phyloP scores from a whole-genome alignment of 2,888 invertebrate genomes.

The Molorchus minor region DNA sequence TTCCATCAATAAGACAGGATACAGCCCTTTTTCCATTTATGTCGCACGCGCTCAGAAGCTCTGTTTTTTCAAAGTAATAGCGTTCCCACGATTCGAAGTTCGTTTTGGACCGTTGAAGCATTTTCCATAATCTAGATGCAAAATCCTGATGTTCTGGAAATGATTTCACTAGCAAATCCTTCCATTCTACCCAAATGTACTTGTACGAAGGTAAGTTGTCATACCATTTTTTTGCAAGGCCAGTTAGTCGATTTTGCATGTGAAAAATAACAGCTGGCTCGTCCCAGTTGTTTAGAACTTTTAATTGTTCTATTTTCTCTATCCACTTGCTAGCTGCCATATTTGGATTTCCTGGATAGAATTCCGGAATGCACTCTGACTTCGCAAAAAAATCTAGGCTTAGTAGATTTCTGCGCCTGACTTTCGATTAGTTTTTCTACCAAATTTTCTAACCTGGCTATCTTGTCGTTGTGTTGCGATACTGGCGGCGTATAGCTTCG shows the following conservation, averaged over 20 bases:
- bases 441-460: too few relatives aligned
- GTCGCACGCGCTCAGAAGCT: too few relatives aligned
- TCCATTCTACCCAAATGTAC: conserved; percentile 35
- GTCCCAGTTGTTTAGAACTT: conserved; percentile 29
- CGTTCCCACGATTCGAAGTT: conserved; percentile 19
- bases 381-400: too few relatives aligned
- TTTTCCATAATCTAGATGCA: conserved; percentile 18
- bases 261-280: conserved; percentile 25
- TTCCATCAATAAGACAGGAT: too few relatives aligned
- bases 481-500: too few relatives aligned
- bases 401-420: too few relatives aligned
- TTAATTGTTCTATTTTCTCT: conserved; percentile 30
- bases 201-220: conserved; percentile 35
- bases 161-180: conserved; percentile 13
- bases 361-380: conserved; percentile 17
- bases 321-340: conserved; percentile 19
- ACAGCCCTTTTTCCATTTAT: too few relatives aligned
- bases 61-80: conserved; percentile 26
- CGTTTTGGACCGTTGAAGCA: conserved; percentile 21
- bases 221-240: conserved; percentile 38
- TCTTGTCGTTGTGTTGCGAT: too few relatives aligned
- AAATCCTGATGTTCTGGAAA: conserved; percentile 29
- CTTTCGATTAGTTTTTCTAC: too few relatives aligned
- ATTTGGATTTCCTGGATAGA: conserved; percentile 27
- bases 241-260: conserved; percentile 34